phyloP scores from a whole-genome alignment of 2,797 vertebrate genomes.

The Alfaro cultratus region DNA sequence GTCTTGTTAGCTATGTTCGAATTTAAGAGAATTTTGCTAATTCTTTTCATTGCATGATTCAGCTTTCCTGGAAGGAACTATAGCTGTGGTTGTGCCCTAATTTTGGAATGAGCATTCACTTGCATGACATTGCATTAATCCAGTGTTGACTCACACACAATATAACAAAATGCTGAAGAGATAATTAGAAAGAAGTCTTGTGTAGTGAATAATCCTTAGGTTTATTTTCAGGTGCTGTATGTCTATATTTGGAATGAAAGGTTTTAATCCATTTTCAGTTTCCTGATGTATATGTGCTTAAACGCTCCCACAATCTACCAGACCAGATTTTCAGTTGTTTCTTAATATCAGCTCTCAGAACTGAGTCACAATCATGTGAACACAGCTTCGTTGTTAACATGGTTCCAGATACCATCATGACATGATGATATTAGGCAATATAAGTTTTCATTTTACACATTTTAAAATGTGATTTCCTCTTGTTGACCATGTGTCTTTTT shows the following conservation, averaged over 20 bases:
- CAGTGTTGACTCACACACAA: background rate
- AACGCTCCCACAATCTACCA: conserved; percentile 13
- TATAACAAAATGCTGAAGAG: background rate
- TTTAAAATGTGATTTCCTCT: background rate
- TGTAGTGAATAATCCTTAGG: background rate
- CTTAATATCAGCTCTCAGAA: conserved; percentile 16
- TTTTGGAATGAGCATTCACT: background rate
- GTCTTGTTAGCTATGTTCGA: no score
- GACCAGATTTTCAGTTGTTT: conserved; percentile 50
- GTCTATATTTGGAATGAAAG: conserved; percentile 38
- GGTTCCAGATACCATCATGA: background rate
- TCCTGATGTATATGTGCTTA: conserved; percentile 7
- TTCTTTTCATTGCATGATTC: no score
- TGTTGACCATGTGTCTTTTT: background rate
- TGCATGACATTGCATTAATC: background rate
- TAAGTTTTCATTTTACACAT: background rate
- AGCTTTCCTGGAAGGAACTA: conserved; percentile 2
- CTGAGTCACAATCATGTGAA: conserved; percentile 10
- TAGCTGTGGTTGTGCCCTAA: background rate
- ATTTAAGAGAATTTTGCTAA: background rate
- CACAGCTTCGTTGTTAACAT: background rate
- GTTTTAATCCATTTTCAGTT: conserved; percentile 36
- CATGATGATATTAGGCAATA: background rate
- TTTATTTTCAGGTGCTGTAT: background rate
- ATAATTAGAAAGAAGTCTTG: background rate